Percentiles rank a stretch among this genome's conserved stretches.
Evolutionary conservation across 1,140 invertebrate species (phyloP).

Genomic region (Drosophila asahinai): DNA sequence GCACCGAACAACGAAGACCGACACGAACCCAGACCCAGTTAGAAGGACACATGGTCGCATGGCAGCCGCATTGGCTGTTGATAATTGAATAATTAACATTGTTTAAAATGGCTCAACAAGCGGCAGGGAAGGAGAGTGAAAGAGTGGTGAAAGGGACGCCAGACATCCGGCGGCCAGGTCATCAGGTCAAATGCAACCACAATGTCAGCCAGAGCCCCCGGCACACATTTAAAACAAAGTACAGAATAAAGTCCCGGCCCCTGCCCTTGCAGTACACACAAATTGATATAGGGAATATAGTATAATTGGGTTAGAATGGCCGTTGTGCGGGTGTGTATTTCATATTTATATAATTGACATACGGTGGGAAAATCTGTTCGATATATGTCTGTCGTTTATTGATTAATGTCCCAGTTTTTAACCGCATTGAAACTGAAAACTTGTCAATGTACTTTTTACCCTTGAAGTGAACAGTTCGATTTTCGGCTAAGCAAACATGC

Average conservation of each 20-base stretch:
- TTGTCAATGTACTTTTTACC: conserved; percentile 57
- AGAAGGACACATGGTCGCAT: conserved; percentile 53
- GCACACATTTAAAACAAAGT: conserved; percentile 47
- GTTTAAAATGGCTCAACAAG: conserved; percentile 70
- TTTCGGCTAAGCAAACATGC: conserved; percentile 41
- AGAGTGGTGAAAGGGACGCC: conserved; percentile 16
- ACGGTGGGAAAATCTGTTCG: conserved; percentile 73
- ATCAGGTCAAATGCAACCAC: conserved; percentile 80
- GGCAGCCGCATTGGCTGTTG: conserved; percentile 70
- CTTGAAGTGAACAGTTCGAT: conserved; percentile 54
- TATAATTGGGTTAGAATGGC: conserved; percentile 63
- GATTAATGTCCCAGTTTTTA: conserved; percentile 57
- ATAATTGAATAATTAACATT: conserved; percentile 84
- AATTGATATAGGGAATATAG: conserved; percentile 7
- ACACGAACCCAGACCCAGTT: conserved; percentile 37
- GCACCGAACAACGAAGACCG: neutral
- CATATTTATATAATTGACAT: conserved; percentile 70
- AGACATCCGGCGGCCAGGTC: conserved; percentile 60
- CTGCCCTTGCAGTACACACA: conserved; percentile 5
- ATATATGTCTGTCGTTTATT: conserved; percentile 66
- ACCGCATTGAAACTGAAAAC: conserved; percentile 43
- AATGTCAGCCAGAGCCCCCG: conserved; percentile 70
- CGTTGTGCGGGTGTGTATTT: conserved; percentile 25
- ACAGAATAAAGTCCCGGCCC: conserved; percentile 7
- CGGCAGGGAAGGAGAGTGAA: neutral